Conservation (phyloP, 2,888 invertebrate species). For the Xanthorhoe spadicearia region DNA sequence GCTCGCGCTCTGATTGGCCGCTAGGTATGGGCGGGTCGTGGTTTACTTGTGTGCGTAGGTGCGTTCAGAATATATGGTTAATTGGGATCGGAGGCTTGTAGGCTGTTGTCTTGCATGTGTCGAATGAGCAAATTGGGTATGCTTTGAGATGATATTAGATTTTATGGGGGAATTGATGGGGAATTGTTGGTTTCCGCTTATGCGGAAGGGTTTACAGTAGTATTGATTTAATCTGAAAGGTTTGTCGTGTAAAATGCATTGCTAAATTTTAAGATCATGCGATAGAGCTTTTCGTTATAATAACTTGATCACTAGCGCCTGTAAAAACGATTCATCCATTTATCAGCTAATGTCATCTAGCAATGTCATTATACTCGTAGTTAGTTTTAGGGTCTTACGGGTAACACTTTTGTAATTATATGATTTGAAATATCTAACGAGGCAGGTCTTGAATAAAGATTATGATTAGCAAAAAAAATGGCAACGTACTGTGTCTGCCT, state of each 20-base stretch:
- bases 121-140: slow-evolving; percentile 57
- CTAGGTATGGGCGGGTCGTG: slow-evolving; percentile 63
- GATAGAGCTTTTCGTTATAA: not conserved
- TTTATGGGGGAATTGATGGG: slow-evolving; percentile 42
- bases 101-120: slow-evolving; percentile 53
- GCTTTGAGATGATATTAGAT: slow-evolving; percentile 50
- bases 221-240: slow-evolving; percentile 23
- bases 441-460: no score
- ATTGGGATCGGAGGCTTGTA: slow-evolving; percentile 58
- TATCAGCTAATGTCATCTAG: no score
- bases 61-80: slow-evolving; percentile 67
- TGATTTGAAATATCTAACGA: no score
- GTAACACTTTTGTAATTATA: no score
- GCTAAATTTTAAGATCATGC: not conserved
- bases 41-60: slow-evolving; percentile 61
- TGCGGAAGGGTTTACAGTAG: slow-evolving; percentile 14
- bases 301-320: not conserved
- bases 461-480: no score
- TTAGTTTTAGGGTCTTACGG: no score
- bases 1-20: slow-evolving; percentile 68
- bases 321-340: no score
- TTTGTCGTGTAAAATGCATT: not conserved
- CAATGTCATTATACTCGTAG: no score
- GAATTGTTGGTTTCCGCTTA: slow-evolving; percentile 38
- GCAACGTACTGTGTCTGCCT: no score